Base-by-base conservation (phyloP, 2,113 vertebrate species). In the Rhinolophus ferrumequinum region DNA sequence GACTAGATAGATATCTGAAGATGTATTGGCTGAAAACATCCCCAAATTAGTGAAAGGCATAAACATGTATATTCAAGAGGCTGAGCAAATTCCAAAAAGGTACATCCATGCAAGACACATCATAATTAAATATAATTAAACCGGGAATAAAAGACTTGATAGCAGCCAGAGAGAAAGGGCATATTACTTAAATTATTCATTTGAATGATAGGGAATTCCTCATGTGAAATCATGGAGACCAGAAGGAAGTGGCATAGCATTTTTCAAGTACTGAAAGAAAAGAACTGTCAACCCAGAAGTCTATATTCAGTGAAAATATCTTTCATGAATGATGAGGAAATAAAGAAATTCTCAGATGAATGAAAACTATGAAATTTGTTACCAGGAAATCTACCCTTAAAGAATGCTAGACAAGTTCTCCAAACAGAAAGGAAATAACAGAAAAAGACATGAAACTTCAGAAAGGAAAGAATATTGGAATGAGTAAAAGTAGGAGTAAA, bases 41-140 rank as follows among this genome's bases (percentile, higher is more conserved):
- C 33, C 35, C 41, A 82, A 73, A 54, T 41, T 93, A 85, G 26
- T 94, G 41, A 93, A 93, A 96, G 28, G 15, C n/a, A 88, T 81
- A 70, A 84, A 81, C 38, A n/a, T 80, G 85, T 14, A 66, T 77
- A 85, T 77, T 89, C 3, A 92, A 95, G 54, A 94, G 64, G 30
- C 60, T 89, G 47, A 62, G 35, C 1, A 82, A 75, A 93, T 47
- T 83, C 19, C n/a, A 79, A 75, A 60, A 73, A 60, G 50, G 8
- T 89, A 88, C 86, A 85, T 93, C n/a, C n/a, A 47, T 92, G 2
- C 28, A 76, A 75, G 47, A n/a, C 33, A 79, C 21, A 70, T 69
- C 4, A 90, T 62, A 87, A 88, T 35, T 66, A 88, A 76, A 90
- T 83, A 50, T 50, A 73, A 73, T 93, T 77, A 64, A 18, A 81